A percentile compares a stretch with the other conserved stretches of the same genome.
phyloP scores from a whole-genome alignment of 2,888 invertebrate species.

The Scaptomyza flava region DNA sequence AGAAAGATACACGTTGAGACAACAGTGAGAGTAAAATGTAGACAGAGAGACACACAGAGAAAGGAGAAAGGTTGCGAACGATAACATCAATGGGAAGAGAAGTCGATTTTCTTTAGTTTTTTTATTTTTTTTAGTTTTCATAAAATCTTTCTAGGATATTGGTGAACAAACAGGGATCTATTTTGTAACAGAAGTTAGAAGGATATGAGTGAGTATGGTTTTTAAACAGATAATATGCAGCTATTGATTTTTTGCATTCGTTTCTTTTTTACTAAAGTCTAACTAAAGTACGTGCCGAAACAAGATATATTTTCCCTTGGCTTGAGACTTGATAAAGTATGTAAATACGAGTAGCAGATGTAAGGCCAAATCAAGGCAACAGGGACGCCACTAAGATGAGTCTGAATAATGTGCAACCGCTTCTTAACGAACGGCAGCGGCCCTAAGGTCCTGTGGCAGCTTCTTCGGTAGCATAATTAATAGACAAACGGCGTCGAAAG shows the following conservation, averaged over 20 bases:
- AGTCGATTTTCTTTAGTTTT: too few species aligned
- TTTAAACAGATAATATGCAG: too few species aligned
- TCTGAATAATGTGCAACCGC: slow-evolving; percentile 39
- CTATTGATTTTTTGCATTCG: not conserved
- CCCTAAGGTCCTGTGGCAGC: slow-evolving; percentile 10
- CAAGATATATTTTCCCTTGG: not conserved
- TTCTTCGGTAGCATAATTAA: slow-evolving; percentile 71
- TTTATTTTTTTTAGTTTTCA: too few species aligned
- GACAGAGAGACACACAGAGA: not conserved
- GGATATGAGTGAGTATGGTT: too few species aligned
- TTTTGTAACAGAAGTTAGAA: not conserved
- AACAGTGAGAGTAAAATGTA: slow-evolving; percentile 1
- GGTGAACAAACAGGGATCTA: not conserved
- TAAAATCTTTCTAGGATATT: too few species aligned
- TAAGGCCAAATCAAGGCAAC: slow-evolving; percentile 8
- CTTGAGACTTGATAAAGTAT: slow-evolving; percentile 8
- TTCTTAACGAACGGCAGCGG: slow-evolving; percentile 18
- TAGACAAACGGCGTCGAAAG: slow-evolving; percentile 46
- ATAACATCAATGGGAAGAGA: not conserved
- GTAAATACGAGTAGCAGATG: slow-evolving; percentile 16
- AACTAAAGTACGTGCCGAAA: not conserved
- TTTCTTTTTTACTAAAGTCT: not conserved
- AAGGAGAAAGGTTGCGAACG: not conserved
- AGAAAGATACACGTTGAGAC: slow-evolving; percentile 2
- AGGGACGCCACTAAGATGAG: slow-evolving; percentile 11